Conservation (phyloP, 2,797 vertebrate species). For the Momotus momota region DNA sequence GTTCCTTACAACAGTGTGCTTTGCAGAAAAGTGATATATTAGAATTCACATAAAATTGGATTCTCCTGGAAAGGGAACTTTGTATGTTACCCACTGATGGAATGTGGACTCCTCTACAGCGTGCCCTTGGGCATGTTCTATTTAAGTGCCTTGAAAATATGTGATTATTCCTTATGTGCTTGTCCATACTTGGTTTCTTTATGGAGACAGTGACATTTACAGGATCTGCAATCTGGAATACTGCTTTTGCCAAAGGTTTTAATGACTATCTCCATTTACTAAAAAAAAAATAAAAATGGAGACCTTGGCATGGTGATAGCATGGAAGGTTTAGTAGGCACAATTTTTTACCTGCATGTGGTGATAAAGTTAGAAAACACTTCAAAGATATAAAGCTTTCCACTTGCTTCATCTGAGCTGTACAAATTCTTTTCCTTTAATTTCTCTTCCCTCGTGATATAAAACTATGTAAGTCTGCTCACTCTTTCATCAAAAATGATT, state of each 20-base stretch:
- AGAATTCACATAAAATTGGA: not conserved
- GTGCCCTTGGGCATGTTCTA: constrained; percentile 46
- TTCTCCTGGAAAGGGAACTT: constrained; percentile 2
- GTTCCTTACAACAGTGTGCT: not conserved
- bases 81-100: constrained; percentile 5
- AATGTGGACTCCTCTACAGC: not conserved
- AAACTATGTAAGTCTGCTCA: not conserved
- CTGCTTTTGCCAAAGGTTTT: constrained; percentile 37
- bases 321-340: not conserved
- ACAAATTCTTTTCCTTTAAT: constrained; percentile 2
- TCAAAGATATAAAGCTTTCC: not conserved
- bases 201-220: constrained; percentile 42
- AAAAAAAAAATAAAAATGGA: not conserved
- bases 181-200: constrained; percentile 9
- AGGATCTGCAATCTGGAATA: constrained; percentile 10
- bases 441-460: constrained; percentile 6
- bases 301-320: not conserved
- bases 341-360: not conserved
- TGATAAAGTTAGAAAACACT: not conserved
- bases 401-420: not conserved
- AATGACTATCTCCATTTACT: not conserved
- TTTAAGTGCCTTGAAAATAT: constrained; percentile 59
- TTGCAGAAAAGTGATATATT: not conserved
- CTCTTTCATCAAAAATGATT: constrained; percentile 60
- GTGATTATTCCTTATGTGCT: constrained; percentile 20